phyloP scores from a whole-genome alignment of 2,113 vertebrate species.

The Dendrocopos noguchii region DNA sequence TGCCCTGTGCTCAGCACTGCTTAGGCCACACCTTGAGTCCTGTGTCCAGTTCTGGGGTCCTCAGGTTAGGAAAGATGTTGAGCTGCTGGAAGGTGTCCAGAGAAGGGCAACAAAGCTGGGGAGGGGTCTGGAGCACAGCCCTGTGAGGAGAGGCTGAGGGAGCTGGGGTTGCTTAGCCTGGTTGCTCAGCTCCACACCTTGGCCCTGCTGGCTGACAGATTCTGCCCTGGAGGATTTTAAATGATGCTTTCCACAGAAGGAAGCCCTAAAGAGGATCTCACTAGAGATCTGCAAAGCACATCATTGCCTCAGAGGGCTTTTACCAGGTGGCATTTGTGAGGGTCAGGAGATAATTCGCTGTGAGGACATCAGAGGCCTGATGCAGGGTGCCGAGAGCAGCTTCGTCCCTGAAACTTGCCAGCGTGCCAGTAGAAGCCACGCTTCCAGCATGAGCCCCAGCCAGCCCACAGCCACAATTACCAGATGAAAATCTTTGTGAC shows the following conservation, averaged over 20 bases:
- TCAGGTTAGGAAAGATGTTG: no score
- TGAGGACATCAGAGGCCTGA: neutral
- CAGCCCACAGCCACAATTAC: slow-evolving; percentile 23
- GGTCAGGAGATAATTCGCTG: neutral
- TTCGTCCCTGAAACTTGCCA: neutral
- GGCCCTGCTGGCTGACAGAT: neutral
- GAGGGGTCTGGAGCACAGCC: no score
- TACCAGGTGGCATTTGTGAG: neutral
- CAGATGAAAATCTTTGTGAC: neutral
- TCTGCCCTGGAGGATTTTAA: neutral
- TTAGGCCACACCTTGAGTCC: no score
- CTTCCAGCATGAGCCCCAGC: neutral
- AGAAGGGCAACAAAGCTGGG: no score
- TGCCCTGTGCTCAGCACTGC: no score
- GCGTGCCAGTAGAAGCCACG: neutral
- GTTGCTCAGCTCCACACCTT: neutral
- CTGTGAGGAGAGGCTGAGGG: no score
- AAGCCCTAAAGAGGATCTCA: neutral
- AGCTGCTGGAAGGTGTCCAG: no score
- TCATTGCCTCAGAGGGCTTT: neutral
- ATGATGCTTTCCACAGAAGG: neutral
- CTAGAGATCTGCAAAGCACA: neutral
- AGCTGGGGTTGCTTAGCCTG: no score
- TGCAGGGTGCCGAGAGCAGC: neutral
- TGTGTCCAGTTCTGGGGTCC: no score